Base-by-base conservation (phyloP, 2,888 invertebrate genomes). In the Hanleya hanleyi region DNA sequence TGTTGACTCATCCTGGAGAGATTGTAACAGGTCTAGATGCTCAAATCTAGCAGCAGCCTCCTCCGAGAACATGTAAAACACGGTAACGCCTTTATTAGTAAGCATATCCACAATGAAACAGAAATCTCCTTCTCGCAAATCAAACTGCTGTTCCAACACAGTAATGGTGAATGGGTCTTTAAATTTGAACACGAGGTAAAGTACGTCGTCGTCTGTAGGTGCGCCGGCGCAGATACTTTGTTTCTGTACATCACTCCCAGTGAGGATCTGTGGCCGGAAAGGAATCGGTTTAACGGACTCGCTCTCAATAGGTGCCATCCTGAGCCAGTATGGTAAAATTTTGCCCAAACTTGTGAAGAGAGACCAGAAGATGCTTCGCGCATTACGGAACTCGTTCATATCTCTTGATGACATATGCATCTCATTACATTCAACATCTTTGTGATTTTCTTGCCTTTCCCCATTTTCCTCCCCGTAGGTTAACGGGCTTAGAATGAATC, bases 101-200 rank as follows among this genome's bases (percentile, higher is more conserved):
- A 35, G 38, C 37, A 64, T n/a, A 26, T 64, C 64, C 22, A 64
- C 22, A 5, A 64, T 64, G n/a, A 64, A 15, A 29, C 64, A 64
- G 15, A 22, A 32, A 18, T 64, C 64, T 15, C 64, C 64, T 18
- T 35, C 22, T 6, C 9, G 38, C 15, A 64, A 18, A 32, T 36
- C 35, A 29, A 64, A 22, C 37, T 36, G n/a, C 9, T 37, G 22
- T 35, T 37, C 64, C 64, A 64, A 22, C 4, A 64, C 29, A 15
- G 35, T 22, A 35, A 64, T 15, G 22, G 12, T 18, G n/a, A 37
- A 37, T 15, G 37, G 37, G 18, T 64, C 64, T 12, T 35, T 18
- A 9, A 64, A 64, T 12, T 26, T 35, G 36, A 64, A 64, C 35
- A 64, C 64, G 4, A 37, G 4, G 26, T 64, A 64, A 2, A 64